A percentile compares a stretch with the other conserved stretches of the same genome.
These are phyloP conservation scores for Propithecus coquereli DNA, from an alignment of 2,113 vertebrate species.

Conservation along the genomic window DNA sequence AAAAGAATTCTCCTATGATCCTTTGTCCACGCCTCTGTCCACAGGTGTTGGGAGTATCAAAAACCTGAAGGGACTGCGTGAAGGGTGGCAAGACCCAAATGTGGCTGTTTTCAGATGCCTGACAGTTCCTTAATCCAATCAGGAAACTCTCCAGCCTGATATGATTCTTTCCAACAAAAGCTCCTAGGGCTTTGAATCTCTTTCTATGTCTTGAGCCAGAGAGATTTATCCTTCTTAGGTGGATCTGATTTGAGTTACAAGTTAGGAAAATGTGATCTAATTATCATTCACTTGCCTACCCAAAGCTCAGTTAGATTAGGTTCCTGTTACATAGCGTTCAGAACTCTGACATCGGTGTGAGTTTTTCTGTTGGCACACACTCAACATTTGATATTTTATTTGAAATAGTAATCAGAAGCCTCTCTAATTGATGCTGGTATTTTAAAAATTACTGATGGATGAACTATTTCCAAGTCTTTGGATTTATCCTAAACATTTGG, in stretches of 20 bases:
- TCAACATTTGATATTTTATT: background rate
- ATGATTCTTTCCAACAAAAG: slow-evolving; percentile 34
- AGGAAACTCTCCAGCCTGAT: slow-evolving; percentile 16
- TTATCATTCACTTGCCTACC: background rate
- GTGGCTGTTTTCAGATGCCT: background rate
- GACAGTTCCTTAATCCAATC: slow-evolving; percentile 7
- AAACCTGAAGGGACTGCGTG: background rate
- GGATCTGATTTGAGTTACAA: slow-evolving; percentile 16
- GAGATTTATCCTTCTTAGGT: background rate
- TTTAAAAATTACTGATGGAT: background rate
- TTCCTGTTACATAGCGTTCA: background rate
- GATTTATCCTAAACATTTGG: background rate
- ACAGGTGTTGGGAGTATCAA: background rate
- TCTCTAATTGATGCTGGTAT: background rate
- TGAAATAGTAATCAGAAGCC: background rate
- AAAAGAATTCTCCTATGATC: background rate
- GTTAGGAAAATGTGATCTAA: background rate
- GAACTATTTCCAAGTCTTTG: background rate
- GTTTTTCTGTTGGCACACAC: background rate
- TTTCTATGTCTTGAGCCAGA: slow-evolving; percentile 1
- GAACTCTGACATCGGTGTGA: background rate
- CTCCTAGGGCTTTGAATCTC: slow-evolving; percentile 16
- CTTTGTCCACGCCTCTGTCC: background rate
- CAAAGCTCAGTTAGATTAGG: background rate
- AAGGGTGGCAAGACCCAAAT: background rate